Percentiles rank a stretch among this genome's conserved stretches.
phyloP scores from a whole-genome alignment of 2,888 invertebrate species.

The Ethmia dodecea region DNA sequence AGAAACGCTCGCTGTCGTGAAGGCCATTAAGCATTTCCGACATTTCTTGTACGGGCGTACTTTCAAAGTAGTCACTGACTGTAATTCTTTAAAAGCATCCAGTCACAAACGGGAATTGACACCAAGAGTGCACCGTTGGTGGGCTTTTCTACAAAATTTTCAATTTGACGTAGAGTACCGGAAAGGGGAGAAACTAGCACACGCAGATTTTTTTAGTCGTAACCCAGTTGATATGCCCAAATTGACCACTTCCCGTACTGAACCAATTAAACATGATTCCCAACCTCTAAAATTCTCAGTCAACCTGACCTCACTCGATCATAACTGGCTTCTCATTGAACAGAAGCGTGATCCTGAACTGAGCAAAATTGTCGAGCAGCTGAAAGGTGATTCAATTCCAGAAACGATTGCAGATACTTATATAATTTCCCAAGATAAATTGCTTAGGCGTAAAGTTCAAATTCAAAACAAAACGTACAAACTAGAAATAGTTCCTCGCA shows the following conservation, averaged over 20 bases:
- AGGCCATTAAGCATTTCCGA: constrained; percentile 15
- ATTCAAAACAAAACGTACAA: not conserved
- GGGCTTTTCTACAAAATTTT: constrained; percentile 17
- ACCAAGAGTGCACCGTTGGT: constrained; percentile 20
- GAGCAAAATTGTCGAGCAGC: not conserved
- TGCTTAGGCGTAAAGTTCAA: not conserved
- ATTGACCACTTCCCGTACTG: not conserved
- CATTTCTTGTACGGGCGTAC: constrained; percentile 15
- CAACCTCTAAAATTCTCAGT: not conserved
- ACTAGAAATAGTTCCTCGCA: not conserved
- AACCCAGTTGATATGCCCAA: not conserved
- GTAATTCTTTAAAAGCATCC: constrained; percentile 17
- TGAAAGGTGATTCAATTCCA: not conserved
- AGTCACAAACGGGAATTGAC: constrained; percentile 14
- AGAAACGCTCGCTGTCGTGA: constrained; percentile 22
- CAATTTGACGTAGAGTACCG: not conserved
- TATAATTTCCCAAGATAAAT: not conserved
- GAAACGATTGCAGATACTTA: not conserved
- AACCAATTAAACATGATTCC: not conserved
- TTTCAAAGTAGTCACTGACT: constrained; percentile 18
- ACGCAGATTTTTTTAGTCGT: not conserved
- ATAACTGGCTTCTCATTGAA: not conserved
- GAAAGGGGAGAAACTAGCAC: not conserved
- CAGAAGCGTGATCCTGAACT: not conserved
- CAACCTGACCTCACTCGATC: not conserved